Evolutionary conservation across 2,888 invertebrate genomes (phyloP).

Genomic region (Scaptomyza cyrtandrae): DNA sequence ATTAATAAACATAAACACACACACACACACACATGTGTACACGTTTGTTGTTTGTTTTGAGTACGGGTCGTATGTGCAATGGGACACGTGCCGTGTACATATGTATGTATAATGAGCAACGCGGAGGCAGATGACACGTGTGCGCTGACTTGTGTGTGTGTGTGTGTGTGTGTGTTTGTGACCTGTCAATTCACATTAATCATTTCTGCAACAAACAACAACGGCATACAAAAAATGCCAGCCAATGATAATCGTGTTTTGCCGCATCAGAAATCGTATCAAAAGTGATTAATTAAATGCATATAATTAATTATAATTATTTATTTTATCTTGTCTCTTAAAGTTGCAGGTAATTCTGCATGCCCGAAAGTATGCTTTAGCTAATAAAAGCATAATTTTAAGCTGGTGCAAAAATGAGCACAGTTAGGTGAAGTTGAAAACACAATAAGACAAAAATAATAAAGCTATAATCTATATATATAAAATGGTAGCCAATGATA

Average conservation of each 20-base stretch:
- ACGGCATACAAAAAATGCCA: background rate
- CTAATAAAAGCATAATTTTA: no score
- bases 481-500: no score
- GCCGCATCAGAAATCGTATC: background rate
- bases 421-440: no score
- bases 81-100: constrained; percentile 48
- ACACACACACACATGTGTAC: constrained; percentile 37
- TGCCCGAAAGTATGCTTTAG: no score
- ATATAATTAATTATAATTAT: constrained; percentile 14
- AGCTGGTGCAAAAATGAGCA: no score
- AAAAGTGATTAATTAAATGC: constrained; percentile 24
- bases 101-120: constrained; percentile 30
- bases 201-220: constrained; percentile 24
- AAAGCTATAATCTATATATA: no score
- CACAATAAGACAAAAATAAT: no score
- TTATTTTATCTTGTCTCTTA: background rate
- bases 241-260: constrained; percentile 16
- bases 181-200: constrained; percentile 52
- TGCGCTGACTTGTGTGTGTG: constrained; percentile 2
- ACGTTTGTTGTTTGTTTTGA: background rate
- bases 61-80: constrained; percentile 47
- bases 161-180: constrained; percentile 6
- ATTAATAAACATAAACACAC: constrained; percentile 58
- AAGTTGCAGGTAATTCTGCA: no score
- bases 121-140: constrained; percentile 35